Conservation (phyloP, 2,797 vertebrate species). For the Tadarida brasiliensis region DNA sequence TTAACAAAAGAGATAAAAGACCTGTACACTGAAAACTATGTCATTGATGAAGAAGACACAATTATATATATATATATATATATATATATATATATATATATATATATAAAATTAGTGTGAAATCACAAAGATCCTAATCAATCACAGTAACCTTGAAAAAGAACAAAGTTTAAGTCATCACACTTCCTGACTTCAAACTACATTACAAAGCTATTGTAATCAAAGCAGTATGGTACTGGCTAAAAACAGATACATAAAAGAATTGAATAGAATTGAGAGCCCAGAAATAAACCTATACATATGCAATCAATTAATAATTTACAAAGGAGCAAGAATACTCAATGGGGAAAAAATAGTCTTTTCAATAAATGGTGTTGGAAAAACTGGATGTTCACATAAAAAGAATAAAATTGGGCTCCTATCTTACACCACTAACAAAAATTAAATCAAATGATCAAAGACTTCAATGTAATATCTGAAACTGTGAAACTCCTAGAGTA, state of each 20-base stretch:
- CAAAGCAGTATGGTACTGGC: neutral
- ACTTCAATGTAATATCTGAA: neutral
- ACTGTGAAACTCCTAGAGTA: neutral
- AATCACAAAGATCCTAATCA: neutral
- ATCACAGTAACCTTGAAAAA: neutral
- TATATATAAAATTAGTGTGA: neutral
- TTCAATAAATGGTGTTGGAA: neutral
- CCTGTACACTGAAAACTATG: neutral
- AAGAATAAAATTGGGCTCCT: neutral
- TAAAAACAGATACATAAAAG: neutral
- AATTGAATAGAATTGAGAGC: neutral
- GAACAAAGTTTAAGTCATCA: neutral
- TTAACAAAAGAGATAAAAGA: neutral
- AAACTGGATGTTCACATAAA: neutral
- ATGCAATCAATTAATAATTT: neutral
- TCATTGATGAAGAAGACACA: neutral
- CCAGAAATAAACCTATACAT: neutral
- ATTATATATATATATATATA: too few species aligned
- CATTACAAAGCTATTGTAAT: neutral
- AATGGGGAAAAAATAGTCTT: neutral
- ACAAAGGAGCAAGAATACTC: neutral
- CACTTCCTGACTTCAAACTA: neutral
- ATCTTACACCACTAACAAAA: neutral
- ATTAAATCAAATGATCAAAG: neutral
- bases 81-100: too few species aligned